Evolutionary conservation across 2,113 vertebrate species (phyloP), one percentile per base, ranked within the genome.

Genomic region (Thamnophis sirtalis): DNA sequence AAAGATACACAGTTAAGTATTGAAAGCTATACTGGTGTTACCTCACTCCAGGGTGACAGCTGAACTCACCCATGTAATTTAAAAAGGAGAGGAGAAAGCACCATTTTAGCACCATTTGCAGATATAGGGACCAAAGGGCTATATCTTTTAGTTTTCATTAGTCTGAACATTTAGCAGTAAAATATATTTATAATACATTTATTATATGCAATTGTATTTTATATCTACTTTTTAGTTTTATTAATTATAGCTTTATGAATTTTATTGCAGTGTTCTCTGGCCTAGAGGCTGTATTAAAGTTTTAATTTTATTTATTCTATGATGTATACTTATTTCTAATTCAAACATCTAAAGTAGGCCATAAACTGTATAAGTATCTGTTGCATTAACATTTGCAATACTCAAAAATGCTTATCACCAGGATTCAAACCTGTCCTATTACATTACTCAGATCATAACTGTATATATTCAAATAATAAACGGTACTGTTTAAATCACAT

Each of bases 381-480:
- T 11, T 26, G 33, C n/a, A 84, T 43, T 84, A 90, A 90, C 80
- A 48, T 24, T 90, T 84, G 33, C 50, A 54, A 84, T 19, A 55
- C 68, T 55, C 68, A 54, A 49, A 84, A 38, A 53, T 38, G 7
- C 68, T 43, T 50, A 11, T 38, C 21, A 53, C 19, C 51, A 80
- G 73, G 73, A 80, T 80, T 80, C 33, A 80, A 80, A 80, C 7
- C 17, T 43, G 17, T 80, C 43, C 17, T 80, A 80, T 80, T 87
- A 94, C 91, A 92, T 84, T 91, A 90, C 60, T 53, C 94, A 93
- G 90, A 94, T 93, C 68, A 90, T 15, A 91, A 93, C 91, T 96
- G 95, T 95, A 96, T 93, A 48, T 93, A 95, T 94, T 96, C 95
- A 93, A 95, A 95, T 93, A 94, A 85, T 48, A 95, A 92, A 89